Evolutionary conservation across 2,888 invertebrate genomes (phyloP).

Genomic region (Calameuta idolon): DNA sequence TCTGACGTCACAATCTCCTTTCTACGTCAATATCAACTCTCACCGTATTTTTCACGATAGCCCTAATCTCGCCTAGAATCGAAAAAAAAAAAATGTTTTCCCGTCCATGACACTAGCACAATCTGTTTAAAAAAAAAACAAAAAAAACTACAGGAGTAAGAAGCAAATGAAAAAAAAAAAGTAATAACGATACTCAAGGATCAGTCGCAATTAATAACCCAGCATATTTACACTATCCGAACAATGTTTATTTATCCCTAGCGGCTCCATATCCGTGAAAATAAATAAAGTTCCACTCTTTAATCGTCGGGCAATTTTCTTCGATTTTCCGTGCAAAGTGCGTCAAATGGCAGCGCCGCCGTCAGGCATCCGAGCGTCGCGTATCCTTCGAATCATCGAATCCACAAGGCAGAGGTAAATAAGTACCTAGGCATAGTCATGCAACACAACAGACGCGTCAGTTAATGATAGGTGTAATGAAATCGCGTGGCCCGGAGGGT

Average conservation of each 20-base stretch:
- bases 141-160: not conserved
- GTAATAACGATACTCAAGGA: not conserved
- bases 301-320: not conserved
- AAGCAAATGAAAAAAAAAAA: not conserved
- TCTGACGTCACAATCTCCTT: not conserved
- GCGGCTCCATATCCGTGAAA: not conserved
- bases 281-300: not conserved
- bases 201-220: not conserved
- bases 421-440: not conserved
- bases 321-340: not conserved
- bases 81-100: not conserved
- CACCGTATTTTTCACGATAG: not conserved
- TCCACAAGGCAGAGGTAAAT: not conserved
- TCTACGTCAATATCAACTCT: not conserved
- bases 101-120: not conserved
- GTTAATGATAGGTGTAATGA: slow-evolving; percentile 47
- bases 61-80: not conserved
- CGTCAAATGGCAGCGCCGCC: not conserved
- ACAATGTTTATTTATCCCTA: not conserved
- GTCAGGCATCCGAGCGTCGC: not conserved
- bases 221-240: not conserved
- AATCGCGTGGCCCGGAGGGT: slow-evolving; percentile 53
- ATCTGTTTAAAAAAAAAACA: not conserved
- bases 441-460: not conserved
- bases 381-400: not conserved